Base-by-base conservation (phyloP, 92 coral and sea anemone genomes). In the Hydrozoanthus gracilis region DNA sequence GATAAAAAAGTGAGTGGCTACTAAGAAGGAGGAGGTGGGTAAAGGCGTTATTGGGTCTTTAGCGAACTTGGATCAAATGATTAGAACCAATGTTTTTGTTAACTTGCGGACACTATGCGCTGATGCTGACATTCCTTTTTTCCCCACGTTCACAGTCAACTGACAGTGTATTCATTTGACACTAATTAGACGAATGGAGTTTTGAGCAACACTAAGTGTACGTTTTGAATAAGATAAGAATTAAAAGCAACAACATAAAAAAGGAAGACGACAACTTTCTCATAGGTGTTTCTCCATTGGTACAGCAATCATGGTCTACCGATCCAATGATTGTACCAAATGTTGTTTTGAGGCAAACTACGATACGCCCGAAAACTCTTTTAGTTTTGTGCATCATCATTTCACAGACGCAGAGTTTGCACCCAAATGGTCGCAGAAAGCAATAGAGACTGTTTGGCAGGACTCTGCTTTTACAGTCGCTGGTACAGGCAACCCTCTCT, bases 401-500 rank as follows among this genome's bases (percentile, higher is more conserved):
- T 60, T 60, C n/a, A n/a, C n/a, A n/a, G n/a, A n/a, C n/a, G n/a
- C n/a, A n/a, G n/a, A n/a, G n/a, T n/a, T n/a, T n/a, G 67, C 15
- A 11, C 67, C 67, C 67, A 60, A 60, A 60, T 60, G 67, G 67
- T 60, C 67, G 67, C 67, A 60, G 44, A 66, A n/a, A 15, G 71
- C 44, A 66, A 8, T n/a, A 6, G 71, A 66, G 8, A 15, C 71
- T 66, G 15, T 66, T n/a, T 66, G 71, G 71, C 71, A 66, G 71
- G 71, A 66, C 71, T n/a, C 35, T 66, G 71, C 71, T 66, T 16
- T 66, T 66, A 52, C 71, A 10, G 71, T 66, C 15, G 71, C 71
- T 66, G 71, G 58, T 52, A 52, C 58, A 52, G 58, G 58, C 58
- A 52, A 52, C 58, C 58, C 58, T 5, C 58, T 52, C 71, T 44